phyloP scores from a whole-genome alignment of 2,888 invertebrate species.

The Timema cristinae region DNA sequence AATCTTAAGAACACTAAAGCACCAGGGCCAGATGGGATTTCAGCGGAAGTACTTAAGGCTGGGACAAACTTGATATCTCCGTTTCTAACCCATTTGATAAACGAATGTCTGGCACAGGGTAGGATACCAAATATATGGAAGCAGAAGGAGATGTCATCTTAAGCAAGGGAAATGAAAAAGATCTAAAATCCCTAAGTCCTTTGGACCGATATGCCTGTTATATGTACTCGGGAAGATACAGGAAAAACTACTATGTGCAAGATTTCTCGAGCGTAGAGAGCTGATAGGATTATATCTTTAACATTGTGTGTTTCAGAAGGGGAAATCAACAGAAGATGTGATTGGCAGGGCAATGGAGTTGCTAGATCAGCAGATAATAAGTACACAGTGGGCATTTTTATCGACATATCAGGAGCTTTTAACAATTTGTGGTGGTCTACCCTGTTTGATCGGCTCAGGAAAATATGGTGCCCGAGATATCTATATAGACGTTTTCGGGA shows the following conservation, averaged over 20 bases:
- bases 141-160: background rate
- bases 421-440: background rate
- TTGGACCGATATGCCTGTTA: background rate
- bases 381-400: background rate
- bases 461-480: background rate
- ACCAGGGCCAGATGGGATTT: background rate
- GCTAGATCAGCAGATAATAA: background rate
- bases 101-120: background rate
- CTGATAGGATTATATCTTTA: background rate
- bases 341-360: background rate
- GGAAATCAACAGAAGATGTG: background rate
- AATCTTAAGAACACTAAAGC: background rate
- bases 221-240: background rate
- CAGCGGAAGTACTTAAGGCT: background rate
- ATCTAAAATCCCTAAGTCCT: background rate
- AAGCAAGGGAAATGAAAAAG: background rate
- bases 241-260: background rate
- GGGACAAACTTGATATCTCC: background rate
- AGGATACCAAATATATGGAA: background rate
- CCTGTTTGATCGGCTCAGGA: background rate
- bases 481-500: background rate
- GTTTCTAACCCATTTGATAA: background rate
- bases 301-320: background rate
- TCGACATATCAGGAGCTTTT: constrained; percentile 4
- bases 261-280: background rate